Conservation (phyloP, 2,888 invertebrate genomes). For the Andrena hattorfiana region DNA sequence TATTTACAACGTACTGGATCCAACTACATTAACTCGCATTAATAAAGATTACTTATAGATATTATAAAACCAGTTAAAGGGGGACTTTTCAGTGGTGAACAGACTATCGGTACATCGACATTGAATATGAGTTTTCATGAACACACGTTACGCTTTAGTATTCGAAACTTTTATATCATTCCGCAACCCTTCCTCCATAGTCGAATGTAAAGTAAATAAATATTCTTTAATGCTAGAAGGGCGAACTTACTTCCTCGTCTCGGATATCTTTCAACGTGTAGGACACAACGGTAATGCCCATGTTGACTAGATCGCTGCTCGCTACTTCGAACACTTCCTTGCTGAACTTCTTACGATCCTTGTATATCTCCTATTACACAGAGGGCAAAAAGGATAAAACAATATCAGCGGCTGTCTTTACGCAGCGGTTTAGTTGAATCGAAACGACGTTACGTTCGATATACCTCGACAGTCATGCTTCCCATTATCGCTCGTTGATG, state of each 20-base stretch:
- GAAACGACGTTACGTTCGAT: slow-evolving; percentile 2
- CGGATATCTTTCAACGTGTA: slow-evolving; percentile 97
- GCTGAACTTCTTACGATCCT: slow-evolving; percentile 97
- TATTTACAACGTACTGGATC: slow-evolving; percentile 70
- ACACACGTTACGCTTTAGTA: slow-evolving; percentile 2
- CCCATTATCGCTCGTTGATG: slow-evolving; percentile 98
- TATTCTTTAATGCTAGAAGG: neutral
- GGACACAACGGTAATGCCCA: slow-evolving; percentile 98
- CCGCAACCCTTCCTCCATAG: slow-evolving; percentile 22
- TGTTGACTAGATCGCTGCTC: slow-evolving; percentile 97
- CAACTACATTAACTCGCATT: slow-evolving; percentile 63
- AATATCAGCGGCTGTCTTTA: neutral
- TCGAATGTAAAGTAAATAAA: slow-evolving; percentile 20
- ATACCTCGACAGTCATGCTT: slow-evolving; percentile 96
- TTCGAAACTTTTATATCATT: slow-evolving; percentile 13
- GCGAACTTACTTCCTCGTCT: slow-evolving; percentile 93
- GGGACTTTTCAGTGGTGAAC: slow-evolving; percentile 62
- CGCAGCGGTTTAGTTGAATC: neutral
- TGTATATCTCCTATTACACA: slow-evolving; percentile 92
- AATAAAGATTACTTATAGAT: slow-evolving; percentile 51
- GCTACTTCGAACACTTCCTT: slow-evolving; percentile 98
- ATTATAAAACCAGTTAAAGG: slow-evolving; percentile 65
- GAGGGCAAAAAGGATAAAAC: slow-evolving; percentile 31
- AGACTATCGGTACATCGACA: slow-evolving; percentile 1
- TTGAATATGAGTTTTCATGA: neutral